Evolutionary conservation across 2,888 invertebrate genomes (phyloP), one percentile per base, ranked within the genome.

Genomic region (Trimorus sp.): DNA sequence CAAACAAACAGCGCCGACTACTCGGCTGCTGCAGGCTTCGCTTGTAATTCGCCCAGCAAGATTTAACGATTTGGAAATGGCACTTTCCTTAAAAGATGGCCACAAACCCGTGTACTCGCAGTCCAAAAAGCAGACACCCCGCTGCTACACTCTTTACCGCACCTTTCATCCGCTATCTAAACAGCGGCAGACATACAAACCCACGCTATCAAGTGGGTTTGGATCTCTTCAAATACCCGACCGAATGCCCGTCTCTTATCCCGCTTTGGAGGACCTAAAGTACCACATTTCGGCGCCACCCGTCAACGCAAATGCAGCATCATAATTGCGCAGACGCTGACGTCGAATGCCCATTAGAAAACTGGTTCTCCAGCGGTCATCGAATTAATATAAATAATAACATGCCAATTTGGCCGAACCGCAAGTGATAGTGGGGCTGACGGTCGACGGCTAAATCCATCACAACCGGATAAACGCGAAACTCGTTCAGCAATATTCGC

Each of bases 41-140:
- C n/a, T 56, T 53, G 60, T 75, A 75, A 80, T 80, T 80, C 58
- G 42, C 49, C 40, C 60, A 66, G 80, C 71, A 68, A 76, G 80
- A 80, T 80, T 80, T 80, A 80, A 80, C 75, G 71, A 66, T 75
- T 70, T 80, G 75, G 71, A 79, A 53, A 40, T 70, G 79, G 54
- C 63, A 75, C 60, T 75, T 80, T 80, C 74, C 14, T 38, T 51
- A 63, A 79, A 79, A 60, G 51, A 68, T 60, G 54, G 40, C 68
- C 79, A 56, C 73, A 49, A 54, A 65, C 45, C 15, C 60, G 53
- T 79, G 59, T 66, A 62, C 54, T 60, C 68, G 45, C 69, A 70
- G 62, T 69, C 58, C 42, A 51, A 53, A 48, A 48, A 3, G 9
- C 49, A 26, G 26, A 26, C 26, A 26, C 26, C 26, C 26, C 26